These are phyloP conservation scores for Cydia amplana DNA, from an alignment of 1,140 invertebrate genomes.

Conservation along the genomic window DNA sequence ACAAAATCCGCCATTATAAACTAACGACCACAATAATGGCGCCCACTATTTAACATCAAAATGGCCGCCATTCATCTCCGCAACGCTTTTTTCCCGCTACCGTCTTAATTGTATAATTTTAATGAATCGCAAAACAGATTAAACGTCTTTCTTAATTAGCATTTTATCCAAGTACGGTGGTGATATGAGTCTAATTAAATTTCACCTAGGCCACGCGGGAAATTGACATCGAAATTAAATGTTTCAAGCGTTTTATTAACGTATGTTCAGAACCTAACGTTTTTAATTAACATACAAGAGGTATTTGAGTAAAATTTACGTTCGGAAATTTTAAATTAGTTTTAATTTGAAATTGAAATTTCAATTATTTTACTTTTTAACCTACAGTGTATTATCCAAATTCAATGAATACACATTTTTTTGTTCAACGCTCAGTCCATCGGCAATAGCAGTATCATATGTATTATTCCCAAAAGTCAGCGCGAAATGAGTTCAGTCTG, in stretches of 20 bases:
- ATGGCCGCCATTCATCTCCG: constrained; percentile 17
- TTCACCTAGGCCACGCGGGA: constrained; percentile 33
- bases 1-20: constrained; percentile 22
- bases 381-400: too few relatives aligned
- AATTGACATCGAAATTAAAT: constrained; percentile 39
- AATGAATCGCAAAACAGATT: constrained; percentile 31
- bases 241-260: constrained; percentile 41
- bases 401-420: too few relatives aligned
- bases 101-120: constrained; percentile 26
- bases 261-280: constrained; percentile 7
- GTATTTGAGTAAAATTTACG: neutral
- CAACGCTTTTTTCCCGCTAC: constrained; percentile 1
- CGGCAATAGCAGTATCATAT: too few relatives aligned
- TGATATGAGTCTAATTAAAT: constrained; percentile 39
- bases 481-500: too few relatives aligned
- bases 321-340: too few relatives aligned
- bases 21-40: constrained; percentile 3
- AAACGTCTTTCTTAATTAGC: constrained; percentile 27
- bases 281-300: constrained; percentile 20
- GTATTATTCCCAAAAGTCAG: too few relatives aligned
- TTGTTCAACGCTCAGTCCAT: too few relatives aligned
- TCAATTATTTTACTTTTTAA: too few relatives aligned
- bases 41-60: constrained; percentile 25
- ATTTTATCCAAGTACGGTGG: constrained; percentile 15
- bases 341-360: too few relatives aligned